phyloP scores from a whole-genome alignment of 2,888 invertebrate genomes.

The Cylindroiulus punctatus region DNA sequence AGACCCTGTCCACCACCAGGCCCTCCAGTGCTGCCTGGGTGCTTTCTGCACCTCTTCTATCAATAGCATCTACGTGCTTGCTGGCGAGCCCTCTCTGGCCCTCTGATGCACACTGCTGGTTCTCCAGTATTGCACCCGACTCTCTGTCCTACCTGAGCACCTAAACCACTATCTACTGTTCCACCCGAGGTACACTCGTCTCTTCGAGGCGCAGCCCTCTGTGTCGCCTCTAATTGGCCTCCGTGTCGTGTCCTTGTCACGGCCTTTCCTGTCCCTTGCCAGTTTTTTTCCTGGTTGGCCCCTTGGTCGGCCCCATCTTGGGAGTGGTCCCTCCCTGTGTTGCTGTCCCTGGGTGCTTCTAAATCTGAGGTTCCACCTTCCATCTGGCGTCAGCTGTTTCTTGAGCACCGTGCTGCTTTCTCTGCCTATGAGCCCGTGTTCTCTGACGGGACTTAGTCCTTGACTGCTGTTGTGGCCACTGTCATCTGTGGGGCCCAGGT shows the following conservation, averaged over 20 bases:
- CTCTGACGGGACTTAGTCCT: too few relatives aligned
- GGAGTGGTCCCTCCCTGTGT: background rate
- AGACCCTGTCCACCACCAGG: background rate
- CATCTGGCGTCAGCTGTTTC: background rate
- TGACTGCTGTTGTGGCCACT: too few relatives aligned
- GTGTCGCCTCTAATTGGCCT: background rate
- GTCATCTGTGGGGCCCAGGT: too few relatives aligned
- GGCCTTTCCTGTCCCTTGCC: too few relatives aligned
- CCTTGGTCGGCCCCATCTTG: background rate
- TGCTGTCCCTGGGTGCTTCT: background rate
- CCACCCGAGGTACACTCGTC: background rate
- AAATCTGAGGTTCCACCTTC: background rate
- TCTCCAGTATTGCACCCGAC: background rate
- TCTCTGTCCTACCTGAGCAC: background rate
- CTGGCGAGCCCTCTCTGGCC: background rate
- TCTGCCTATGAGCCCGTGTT: too few relatives aligned
- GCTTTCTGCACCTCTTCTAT: background rate
- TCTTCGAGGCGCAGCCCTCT: background rate
- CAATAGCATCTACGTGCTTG: background rate
- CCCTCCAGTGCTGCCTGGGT: background rate
- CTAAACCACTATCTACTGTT: background rate
- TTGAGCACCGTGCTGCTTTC: too few relatives aligned
- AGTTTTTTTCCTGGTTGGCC: background rate
- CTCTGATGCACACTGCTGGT: background rate
- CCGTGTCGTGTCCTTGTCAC: background rate